Base-by-base conservation (phyloP, 2,113 vertebrate species). In the Microcebus jonahi region DNA sequence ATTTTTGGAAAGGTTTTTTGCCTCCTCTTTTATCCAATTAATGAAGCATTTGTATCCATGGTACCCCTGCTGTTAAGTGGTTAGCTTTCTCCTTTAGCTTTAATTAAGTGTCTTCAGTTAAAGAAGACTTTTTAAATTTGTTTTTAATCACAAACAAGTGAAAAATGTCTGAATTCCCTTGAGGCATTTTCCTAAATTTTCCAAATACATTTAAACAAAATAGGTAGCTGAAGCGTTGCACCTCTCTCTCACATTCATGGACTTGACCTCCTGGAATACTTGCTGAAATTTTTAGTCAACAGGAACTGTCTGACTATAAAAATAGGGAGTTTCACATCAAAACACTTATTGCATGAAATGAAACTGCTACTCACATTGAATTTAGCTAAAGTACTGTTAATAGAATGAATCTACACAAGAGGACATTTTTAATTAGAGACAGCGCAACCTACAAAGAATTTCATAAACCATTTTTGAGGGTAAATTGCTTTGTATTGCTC, bases 51-150 rank as follows among this genome's bases (percentile, higher is more conserved):
- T 97, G 68, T 90, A 95, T 95, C 88, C 39, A 80, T 55, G 59
- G 55, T 91, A 79, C 34, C 87, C 89, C 90, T 92, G 76, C 88
- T 96, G 95, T 86, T 95, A 92, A 91, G 91, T 88, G 61, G 73
- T 95, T 96, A 83, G 42, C 42, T 97, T 95, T 91, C n/a, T 96
- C 59, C 10, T 73, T 98, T 94, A 95, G 83, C 82, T 96, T 96
- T 97, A 98, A 97, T 97, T 97, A 98, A 97, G 50, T 87, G 36
- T 92, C 71, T 96, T 88, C 70, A 82, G 39, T 96, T 91, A 96
- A 97, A 95, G 27, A 42, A 87, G 50, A 82, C 31, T 45, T 94
- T 85, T 90, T 76, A 61, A 55, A 80, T 31, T 27, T 85, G 39
- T 70, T 97, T 96, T 97, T 94, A 97, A 93, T 87, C 82, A 96